phyloP scores from a whole-genome alignment of 2,113 vertebrate species.

The Sclerurus mexicanus region DNA sequence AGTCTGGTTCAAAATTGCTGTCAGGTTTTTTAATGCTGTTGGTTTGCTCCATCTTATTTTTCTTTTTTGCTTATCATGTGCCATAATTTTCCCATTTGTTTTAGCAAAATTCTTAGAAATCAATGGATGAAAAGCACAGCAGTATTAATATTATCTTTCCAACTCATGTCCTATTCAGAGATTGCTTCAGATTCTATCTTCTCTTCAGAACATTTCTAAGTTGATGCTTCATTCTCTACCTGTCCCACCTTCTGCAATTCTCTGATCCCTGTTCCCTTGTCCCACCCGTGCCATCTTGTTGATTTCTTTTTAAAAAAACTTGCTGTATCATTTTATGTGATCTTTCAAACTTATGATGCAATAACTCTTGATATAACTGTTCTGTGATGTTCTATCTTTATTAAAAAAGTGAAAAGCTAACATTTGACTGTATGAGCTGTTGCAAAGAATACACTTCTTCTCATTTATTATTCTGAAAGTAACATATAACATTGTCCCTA shows the following conservation, averaged over 20 bases:
- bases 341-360: not conserved
- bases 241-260: not conserved
- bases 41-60: not conserved
- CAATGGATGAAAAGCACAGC: not conserved
- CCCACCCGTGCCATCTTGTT: not conserved
- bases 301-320: not conserved
- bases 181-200: not conserved
- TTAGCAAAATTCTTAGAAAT: not conserved
- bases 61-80: not conserved
- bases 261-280: not conserved
- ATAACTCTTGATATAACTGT: not conserved
- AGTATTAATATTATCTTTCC: not conserved
- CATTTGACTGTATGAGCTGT: not conserved
- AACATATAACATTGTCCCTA: not conserved
- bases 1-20: not conserved
- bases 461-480: conserved; percentile 30
- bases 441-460: not conserved
- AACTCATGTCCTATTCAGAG: not conserved
- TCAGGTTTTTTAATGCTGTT: not conserved
- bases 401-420: conserved; percentile 4
- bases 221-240: not conserved
- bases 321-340: not conserved
- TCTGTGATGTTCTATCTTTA: not conserved
- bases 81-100: not conserved
- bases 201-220: not conserved